Evolutionary conservation across 1,140 invertebrate species (phyloP).

Genomic region (Brachionus calyciflorus): DNA sequence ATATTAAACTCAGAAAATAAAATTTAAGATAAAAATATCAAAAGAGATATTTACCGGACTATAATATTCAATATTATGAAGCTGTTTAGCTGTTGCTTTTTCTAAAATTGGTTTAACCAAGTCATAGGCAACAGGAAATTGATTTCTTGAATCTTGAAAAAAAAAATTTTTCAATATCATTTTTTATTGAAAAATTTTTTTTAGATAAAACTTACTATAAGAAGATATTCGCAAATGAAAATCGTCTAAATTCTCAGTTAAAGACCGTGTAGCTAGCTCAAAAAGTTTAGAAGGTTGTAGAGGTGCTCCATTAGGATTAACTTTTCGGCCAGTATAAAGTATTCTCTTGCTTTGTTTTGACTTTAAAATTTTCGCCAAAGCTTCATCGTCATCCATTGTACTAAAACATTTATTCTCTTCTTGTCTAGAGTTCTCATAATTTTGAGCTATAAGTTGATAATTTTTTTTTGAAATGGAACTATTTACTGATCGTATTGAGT

Average conservation of each 20-base stretch:
- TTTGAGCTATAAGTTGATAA: neutral
- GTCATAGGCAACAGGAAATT: conserved; percentile 33
- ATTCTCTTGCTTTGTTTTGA: conserved; percentile 36
- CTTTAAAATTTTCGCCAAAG: conserved; percentile 6
- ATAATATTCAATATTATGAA: conserved; percentile 30
- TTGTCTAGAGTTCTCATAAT: neutral
- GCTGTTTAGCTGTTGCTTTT: conserved; percentile 29
- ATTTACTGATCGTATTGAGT: neutral
- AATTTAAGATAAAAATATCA: no score
- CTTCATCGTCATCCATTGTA: conserved; percentile 16
- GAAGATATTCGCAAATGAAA: neutral
- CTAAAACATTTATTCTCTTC: neutral
- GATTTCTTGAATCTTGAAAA: neutral
- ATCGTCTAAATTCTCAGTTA: conserved; percentile 25
- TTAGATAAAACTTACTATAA: conserved; percentile 5
- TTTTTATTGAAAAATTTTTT: neutral
- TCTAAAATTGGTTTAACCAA: conserved; percentile 7
- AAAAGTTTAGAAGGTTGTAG: conserved; percentile 21
- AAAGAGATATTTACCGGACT: conserved; percentile 28
- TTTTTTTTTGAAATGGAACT: neutral
- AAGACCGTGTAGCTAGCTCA: neutral
- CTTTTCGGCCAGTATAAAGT: conserved; percentile 34
- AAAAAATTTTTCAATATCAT: neutral
- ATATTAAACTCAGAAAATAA: no score
- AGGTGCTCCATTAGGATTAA: neutral